Base-by-base conservation (phyloP, 2,113 vertebrate genomes). In the Microtus oregoni region DNA sequence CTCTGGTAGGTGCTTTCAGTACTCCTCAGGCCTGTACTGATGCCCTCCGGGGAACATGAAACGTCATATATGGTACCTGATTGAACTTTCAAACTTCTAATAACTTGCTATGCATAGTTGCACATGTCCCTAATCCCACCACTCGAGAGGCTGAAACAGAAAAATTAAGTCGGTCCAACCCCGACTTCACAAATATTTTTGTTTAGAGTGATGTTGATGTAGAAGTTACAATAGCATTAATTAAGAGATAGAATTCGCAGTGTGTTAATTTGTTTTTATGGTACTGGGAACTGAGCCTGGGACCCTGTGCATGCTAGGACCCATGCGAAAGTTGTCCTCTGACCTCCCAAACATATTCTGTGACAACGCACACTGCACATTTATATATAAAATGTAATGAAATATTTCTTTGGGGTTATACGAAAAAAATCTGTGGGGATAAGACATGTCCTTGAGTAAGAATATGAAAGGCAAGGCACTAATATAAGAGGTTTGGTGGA, bases 241-340 rank as follows among this genome's bases (percentile, higher is more conserved):
- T 58, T 7, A 13, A 4, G 35, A 67, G 5, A 20, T 4, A 0
- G 1, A 44, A 52, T 7, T 38, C 61, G n/a, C 2, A 1, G 28
- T 30, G 8, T 52, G 24, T 52, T 88, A 1, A 50, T 41, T 88
- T 72, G 35, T 30, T 88, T 72, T 52, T 58, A 20, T 15, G 44
- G 24, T 28, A 19, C n/a, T 58, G 26, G 9, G 35, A 11, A 58
- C 38, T 52, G 50, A 75, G 55, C 22, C 68, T 73, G 67, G 68
- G n/a, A 38, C 50, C 68, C 50, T 73, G 12, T 55, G 67, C 47
- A 55, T 55, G 47, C 67, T 38, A 72, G 13, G 47, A 82, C 22
- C 35, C 55, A 26, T 15, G 35, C 28, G 20, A 26, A 63, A 38
- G 55, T 83, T 63, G 81, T 41, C 38, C n/a, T n/a, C 58, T 28